These are phyloP conservation scores for Leptothorax acervorum DNA, from an alignment of 2,888 invertebrate genomes.

Conservation along the genomic window DNA sequence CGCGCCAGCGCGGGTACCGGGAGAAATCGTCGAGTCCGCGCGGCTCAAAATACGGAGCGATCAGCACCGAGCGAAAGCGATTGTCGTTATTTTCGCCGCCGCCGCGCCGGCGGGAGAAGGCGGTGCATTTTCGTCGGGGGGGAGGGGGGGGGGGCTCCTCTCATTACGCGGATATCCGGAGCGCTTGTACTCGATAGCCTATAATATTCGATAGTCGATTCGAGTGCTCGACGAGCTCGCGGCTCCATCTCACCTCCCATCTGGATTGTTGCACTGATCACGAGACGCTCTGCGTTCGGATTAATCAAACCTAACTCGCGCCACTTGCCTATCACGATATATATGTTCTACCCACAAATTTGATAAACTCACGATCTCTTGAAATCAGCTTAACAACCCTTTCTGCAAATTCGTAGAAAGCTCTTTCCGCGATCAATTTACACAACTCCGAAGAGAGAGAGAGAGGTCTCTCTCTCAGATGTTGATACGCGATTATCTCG, in stretches of 20 bases:
- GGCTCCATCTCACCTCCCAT: not conserved
- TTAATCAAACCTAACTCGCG: not conserved
- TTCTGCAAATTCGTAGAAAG: not conserved
- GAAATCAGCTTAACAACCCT: not conserved
- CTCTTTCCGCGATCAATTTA: not conserved
- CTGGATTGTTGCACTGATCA: not conserved
- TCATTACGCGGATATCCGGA: constrained; percentile 38
- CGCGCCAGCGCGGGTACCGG: constrained; percentile 31
- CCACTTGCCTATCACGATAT: not conserved
- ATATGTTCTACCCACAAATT: not conserved
- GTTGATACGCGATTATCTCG: not conserved
- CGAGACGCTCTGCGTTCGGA: not conserved
- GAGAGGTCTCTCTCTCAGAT: too few relatives aligned
- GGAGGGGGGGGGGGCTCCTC: not conserved
- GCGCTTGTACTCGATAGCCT: constrained; percentile 17
- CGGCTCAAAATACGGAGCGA: constrained; percentile 1
- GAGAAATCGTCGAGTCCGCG: constrained; percentile 14
- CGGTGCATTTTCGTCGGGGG: not conserved
- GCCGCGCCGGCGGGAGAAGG: not conserved
- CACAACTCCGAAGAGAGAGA: not conserved
- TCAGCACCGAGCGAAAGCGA: not conserved
- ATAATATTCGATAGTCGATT: constrained; percentile 20
- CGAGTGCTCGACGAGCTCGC: not conserved
- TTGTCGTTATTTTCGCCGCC: constrained; percentile 1
- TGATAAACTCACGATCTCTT: not conserved